A percentile compares a stretch with the other conserved stretches of the same genome.
These are phyloP conservation scores for Nothoprocta perdicaria DNA, from an alignment of 2,113 vertebrate genomes.

Conservation along the genomic window DNA sequence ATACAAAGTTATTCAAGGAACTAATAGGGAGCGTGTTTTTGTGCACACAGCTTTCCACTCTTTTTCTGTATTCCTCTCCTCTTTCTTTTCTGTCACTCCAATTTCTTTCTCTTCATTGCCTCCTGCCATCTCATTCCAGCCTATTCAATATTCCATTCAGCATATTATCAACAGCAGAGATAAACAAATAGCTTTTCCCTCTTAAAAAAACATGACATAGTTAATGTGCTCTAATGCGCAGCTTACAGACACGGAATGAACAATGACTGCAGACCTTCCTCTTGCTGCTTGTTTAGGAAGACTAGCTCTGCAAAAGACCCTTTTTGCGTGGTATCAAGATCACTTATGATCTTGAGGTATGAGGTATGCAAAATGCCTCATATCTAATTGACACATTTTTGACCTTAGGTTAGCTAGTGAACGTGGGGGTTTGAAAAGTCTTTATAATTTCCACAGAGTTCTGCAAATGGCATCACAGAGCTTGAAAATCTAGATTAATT, in stretches of 20 bases:
- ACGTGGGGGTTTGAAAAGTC: background rate
- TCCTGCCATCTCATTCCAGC: background rate
- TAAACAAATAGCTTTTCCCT: background rate
- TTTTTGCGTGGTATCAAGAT: background rate
- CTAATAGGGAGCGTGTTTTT: background rate
- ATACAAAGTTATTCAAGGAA: background rate
- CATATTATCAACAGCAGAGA: background rate
- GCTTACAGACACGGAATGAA: background rate
- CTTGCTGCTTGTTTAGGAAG: background rate
- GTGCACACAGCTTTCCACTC: background rate
- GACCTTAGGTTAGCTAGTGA: background rate
- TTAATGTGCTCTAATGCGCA: background rate
- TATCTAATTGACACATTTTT: background rate
- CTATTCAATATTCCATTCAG: background rate
- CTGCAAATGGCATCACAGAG: background rate
- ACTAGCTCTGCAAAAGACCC: fast-evolving
- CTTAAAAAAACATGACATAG: background rate
- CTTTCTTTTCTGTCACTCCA: background rate
- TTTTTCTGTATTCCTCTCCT: background rate
- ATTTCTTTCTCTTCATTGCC: background rate
- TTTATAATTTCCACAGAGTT: background rate
- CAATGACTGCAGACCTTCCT: background rate
- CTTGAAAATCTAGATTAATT: slow-evolving; percentile 5
- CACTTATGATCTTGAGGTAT: background rate
- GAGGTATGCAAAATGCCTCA: background rate